A percentile compares a stretch with the other conserved stretches of the same genome.
Evolutionary conservation across 2,113 vertebrate genomes (phyloP).

Genomic region (Aix galericulata): DNA sequence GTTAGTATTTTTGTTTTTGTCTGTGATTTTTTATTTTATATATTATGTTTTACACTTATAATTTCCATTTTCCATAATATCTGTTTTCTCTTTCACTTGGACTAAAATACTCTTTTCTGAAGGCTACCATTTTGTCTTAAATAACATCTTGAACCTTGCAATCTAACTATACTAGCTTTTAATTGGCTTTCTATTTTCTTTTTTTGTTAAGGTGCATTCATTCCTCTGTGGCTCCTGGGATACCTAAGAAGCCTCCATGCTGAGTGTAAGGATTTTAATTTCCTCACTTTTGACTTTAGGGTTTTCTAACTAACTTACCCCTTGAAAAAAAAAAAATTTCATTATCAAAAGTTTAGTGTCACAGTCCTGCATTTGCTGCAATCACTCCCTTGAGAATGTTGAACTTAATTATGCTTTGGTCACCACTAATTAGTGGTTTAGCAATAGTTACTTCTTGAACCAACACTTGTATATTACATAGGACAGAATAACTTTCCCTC

Average conservation of each 20-base stretch:
- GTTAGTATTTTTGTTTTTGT: neutral
- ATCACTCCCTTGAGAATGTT: conserved; percentile 57
- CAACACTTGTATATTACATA: conserved; percentile 30
- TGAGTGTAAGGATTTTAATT: conserved; percentile 71
- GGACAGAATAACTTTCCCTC: conserved; percentile 30
- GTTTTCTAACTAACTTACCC: conserved; percentile 45
- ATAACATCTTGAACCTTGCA: conserved; percentile 3
- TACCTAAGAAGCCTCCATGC: conserved; percentile 67
- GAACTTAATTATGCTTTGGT: conserved; percentile 61
- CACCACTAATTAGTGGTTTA: conserved; percentile 53
- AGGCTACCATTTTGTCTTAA: conserved; percentile 9
- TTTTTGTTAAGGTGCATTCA: conserved; percentile 67
- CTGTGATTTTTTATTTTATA: neutral
- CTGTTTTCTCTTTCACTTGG: neutral
- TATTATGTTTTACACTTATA: neutral
- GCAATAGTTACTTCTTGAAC: conserved; percentile 36
- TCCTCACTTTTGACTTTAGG: conserved; percentile 63
- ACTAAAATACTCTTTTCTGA: conserved; percentile 3
- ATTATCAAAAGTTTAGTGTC: conserved; percentile 65
- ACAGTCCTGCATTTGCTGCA: conserved; percentile 39
- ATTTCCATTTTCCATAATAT: neutral
- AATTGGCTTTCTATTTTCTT: conserved; percentile 36
- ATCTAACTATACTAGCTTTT: neutral
- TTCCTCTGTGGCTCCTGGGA: conserved; percentile 63
- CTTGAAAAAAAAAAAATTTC: conserved; percentile 52